Evolutionary conservation across 2,797 vertebrate genomes (phyloP).

Genomic region (Brotula barbata): DNA sequence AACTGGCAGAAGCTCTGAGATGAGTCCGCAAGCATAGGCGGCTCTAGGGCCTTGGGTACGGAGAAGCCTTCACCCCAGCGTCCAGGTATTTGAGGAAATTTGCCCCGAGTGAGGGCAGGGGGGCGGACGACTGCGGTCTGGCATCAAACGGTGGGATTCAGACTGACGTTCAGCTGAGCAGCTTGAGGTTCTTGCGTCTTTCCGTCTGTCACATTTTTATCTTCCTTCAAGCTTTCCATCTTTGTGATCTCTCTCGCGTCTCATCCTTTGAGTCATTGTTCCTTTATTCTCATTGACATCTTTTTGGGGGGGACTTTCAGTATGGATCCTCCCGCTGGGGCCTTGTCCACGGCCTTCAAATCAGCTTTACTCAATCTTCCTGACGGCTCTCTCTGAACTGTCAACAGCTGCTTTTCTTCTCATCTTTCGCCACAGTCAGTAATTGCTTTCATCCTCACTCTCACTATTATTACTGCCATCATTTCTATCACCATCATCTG

Average conservation of each 20-base stretch:
- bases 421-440: slow-evolving; percentile 20
- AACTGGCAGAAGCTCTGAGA: slow-evolving; percentile 55
- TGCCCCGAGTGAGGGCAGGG: slow-evolving; percentile 37
- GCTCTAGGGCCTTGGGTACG: too few species aligned
- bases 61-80: slow-evolving; percentile 47
- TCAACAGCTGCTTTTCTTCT: slow-evolving; percentile 53
- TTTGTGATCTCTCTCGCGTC: slow-evolving; percentile 53
- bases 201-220: slow-evolving; percentile 37
- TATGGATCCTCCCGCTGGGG: slow-evolving; percentile 40
- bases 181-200: slow-evolving; percentile 23
- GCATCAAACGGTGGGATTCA: slow-evolving; percentile 47
- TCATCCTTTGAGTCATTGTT: slow-evolving; percentile 45
- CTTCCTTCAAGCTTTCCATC: slow-evolving; percentile 49
- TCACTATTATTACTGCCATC: slow-evolving; percentile 32
- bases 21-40: too few species aligned
- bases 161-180: slow-evolving; percentile 41
- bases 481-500: slow-evolving; percentile 21
- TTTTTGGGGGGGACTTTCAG: slow-evolving; percentile 28
- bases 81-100: slow-evolving; percentile 61
- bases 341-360: slow-evolving; percentile 55
- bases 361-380: slow-evolving; percentile 54
- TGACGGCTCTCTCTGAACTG: slow-evolving; percentile 54
- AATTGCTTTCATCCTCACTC: slow-evolving; percentile 43
- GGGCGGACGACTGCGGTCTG: slow-evolving; percentile 43
- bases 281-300: slow-evolving; percentile 38